phyloP scores from a whole-genome alignment of 1,140 invertebrate genomes.

The Latrodectus geometricus region DNA sequence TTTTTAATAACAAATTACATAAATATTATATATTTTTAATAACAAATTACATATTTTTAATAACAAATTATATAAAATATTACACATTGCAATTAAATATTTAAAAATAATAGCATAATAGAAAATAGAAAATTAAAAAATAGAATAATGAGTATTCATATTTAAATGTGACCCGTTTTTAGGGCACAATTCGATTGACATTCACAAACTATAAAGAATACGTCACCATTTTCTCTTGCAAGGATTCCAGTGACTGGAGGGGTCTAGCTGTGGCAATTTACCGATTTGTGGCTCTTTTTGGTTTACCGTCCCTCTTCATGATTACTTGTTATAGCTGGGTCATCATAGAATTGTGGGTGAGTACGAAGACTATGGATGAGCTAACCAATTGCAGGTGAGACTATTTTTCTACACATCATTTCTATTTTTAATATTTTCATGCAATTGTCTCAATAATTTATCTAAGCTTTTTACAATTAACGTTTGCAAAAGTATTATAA shows the following conservation, averaged over 20 bases:
- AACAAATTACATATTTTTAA: too few species aligned
- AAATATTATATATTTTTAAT: too few species aligned
- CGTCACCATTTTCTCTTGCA: slow-evolving; percentile 69
- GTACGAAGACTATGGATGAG: slow-evolving; percentile 70
- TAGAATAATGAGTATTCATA: too few species aligned
- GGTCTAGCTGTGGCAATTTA: slow-evolving; percentile 70
- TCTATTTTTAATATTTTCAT: not conserved
- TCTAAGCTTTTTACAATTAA: too few species aligned
- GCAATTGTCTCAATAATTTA: too few species aligned
- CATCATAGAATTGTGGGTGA: slow-evolving; percentile 73
- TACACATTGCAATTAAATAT: too few species aligned
- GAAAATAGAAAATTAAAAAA: too few species aligned
- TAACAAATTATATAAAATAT: too few species aligned
- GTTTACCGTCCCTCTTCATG: slow-evolving; percentile 71
- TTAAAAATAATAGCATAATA: too few species aligned
- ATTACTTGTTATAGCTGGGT: slow-evolving; percentile 73
- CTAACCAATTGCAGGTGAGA: slow-evolving; percentile 66
- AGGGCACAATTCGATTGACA: slow-evolving; percentile 40
- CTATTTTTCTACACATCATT: not conserved
- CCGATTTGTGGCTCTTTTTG: slow-evolving; percentile 72
- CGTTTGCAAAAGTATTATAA: too few species aligned
- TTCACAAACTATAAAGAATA: slow-evolving; percentile 69
- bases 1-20: too few species aligned
- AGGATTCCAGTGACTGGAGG: slow-evolving; percentile 65
- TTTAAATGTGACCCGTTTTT: not conserved